Evolutionary conservation across 2,113 vertebrate genomes (phyloP).

Genomic region (Embiotoca jacksoni): DNA sequence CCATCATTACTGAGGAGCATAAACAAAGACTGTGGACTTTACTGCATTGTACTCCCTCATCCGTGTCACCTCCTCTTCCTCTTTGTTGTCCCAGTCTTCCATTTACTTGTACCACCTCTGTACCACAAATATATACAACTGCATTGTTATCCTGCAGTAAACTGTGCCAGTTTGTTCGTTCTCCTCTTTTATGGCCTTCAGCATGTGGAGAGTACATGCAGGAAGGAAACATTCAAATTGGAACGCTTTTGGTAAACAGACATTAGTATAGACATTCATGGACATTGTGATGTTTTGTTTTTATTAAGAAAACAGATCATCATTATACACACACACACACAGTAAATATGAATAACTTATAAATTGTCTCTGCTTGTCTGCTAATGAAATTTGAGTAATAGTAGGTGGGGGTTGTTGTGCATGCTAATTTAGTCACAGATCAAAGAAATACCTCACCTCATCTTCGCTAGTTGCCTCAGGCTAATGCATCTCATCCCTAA

Average conservation of each 20-base stretch:
- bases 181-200: conserved; percentile 18
- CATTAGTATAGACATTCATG: conserved; percentile 60
- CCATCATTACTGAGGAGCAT: conserved; percentile 50
- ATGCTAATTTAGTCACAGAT: conserved; percentile 68
- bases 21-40: conserved; percentile 60
- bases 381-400: conserved; percentile 74
- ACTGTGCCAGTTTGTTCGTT: conserved; percentile 30
- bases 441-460: conserved; percentile 69
- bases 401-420: conserved; percentile 38
- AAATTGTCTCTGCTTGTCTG: conserved; percentile 61
- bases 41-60: conserved; percentile 51
- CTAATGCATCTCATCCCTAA: conserved; percentile 67
- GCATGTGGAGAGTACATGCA: conserved; percentile 26
- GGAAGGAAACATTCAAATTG: conserved; percentile 42
- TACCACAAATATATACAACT: conserved; percentile 47
- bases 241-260: conserved; percentile 52
- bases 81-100: conserved; percentile 42
- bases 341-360: conserved; percentile 65
- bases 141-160: conserved; percentile 45
- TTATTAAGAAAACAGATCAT: conserved; percentile 75
- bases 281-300: conserved; percentile 65
- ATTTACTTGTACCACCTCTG: conserved; percentile 44
- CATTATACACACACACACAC: conserved; percentile 34
- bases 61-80: conserved; percentile 32
- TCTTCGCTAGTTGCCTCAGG: conserved; percentile 60